Base-by-base conservation (phyloP, 1,140 invertebrate genomes). In the Macrostomum lignano region DNA sequence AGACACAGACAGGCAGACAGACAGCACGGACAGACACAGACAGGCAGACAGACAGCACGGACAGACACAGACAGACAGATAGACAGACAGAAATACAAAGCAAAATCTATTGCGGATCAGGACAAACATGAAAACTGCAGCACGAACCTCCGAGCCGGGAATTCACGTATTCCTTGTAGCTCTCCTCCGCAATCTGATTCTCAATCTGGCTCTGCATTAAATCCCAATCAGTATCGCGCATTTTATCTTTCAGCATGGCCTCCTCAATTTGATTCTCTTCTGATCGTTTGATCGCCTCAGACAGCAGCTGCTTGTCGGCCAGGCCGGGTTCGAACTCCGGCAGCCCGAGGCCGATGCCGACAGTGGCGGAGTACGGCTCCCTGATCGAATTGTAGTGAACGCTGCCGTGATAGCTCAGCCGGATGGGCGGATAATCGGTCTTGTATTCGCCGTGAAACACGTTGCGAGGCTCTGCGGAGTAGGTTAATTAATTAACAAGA, bases 301-400 rank as follows among this genome's bases (percentile, higher is more conserved):
- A 67, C 40, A 79, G 62, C 29, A 77, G 60, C 45, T 67, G 67
- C 36, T 67, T 66, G 41, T 77, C 72, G 31, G 72, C 69, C 23
- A 71, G 52, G 55, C 61, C 73, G 33, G 78, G 74, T 46, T 73
- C 69, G 44, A 70, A 71, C 36, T 70, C 69, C 38, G 78, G 77
- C 43, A 86, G 62, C 17, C 78, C 79, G 22, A 82, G 61, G 13
- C 76, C 75, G 26, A 78, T 72, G 21, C 75, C 74, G 33, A 81
- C 67, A 7, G 73, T 59, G 17, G 62, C 53, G 53, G 74, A 76
- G 39, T 70, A 74, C 2, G 79, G 79, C 60, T 84, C 72, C 26
- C 79, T 67, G 39, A 86, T 69, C 30, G 73, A 77, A 57, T 86
- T 84, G 47, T 86, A 86, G 58, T 86, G 79, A 31, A 71, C 69